A percentile compares a stretch with the other conserved stretches of the same genome.
These are phyloP conservation scores for Apus apus DNA, from an alignment of 2,113 vertebrate genomes.

Conservation along the genomic window DNA sequence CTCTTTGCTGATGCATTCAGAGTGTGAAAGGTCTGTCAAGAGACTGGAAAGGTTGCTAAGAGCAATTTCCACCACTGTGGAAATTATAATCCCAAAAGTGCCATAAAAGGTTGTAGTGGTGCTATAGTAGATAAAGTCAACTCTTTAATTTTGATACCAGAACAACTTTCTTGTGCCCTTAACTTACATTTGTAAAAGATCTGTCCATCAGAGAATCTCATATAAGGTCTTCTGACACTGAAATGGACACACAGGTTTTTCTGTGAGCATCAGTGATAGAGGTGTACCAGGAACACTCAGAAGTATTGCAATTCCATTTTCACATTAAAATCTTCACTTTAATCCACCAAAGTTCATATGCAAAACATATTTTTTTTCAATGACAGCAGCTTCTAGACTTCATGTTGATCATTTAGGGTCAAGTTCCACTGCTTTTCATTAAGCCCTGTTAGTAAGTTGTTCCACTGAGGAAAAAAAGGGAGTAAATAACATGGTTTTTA, in stretches of 20 bases:
- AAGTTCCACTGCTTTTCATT: neutral
- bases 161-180: neutral
- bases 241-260: neutral
- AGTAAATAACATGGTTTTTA: neutral
- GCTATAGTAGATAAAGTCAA: neutral
- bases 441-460: neutral
- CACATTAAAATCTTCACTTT: neutral
- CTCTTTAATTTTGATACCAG: neutral
- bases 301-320: neutral
- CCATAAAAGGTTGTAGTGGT: neutral
- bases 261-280: neutral
- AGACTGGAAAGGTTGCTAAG: neutral
- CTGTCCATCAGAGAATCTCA: neutral
- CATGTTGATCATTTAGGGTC: neutral
- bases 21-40: neutral
- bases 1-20: rapidly evolving
- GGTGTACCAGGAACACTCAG: neutral
- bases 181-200: neutral
- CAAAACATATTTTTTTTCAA: neutral
- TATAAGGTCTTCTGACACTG: rapidly evolving
- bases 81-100: neutral
- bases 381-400: neutral
- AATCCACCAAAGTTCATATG: neutral
- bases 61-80: neutral
- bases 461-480: neutral